Evolutionary conservation across 2,113 vertebrate genomes (phyloP), one percentile per base, ranked within the genome.

Genomic region (Halcyon malimbica): DNA sequence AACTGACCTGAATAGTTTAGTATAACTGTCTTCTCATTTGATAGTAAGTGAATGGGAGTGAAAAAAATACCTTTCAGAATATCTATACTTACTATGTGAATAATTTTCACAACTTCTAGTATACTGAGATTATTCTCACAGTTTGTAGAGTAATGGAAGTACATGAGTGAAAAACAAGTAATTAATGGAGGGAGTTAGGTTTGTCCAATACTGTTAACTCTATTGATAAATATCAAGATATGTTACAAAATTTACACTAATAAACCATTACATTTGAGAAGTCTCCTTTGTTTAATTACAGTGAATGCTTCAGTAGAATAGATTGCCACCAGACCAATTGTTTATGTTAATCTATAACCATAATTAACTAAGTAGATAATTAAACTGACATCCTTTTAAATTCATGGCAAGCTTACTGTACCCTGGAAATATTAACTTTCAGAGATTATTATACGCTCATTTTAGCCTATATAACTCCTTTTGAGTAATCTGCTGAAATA

Each of bases 241-340:
- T 14, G 94, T 59, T 44, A 93, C 10, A 89, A 91, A 53, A 14
- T 65, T 73, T 95, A 46, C 29, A 87, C n/a, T 86, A 94, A 93
- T 74, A 97, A 83, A 62, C 69, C 26, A 69, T 95, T 74, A 70
- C 42, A 87, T 59, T 60, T 92, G 31, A 96, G 92, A 97, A 96
- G 92, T 86, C 54, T 46, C 59, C 77, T 63, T 65, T 77, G n/a
- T 92, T 96, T 96, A 95, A 90, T 26, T 35, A 85, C 56, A 60
- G 21, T 51, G 25, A 84, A 75, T 76, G 35, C 51, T 94, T 91
- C 68, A 89, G 57, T 86, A 74, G 33, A 83, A 42, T 25, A 78
- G 39, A 83, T 74, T 96, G 70, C 67, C 87, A 87, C 83, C 46
- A 94, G 51, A 71, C 19, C 87, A 71, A 78, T 80, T 96, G 79